Conservation (phyloP, 2,888 invertebrate genomes). For the Cremastinae sp. region DNA sequence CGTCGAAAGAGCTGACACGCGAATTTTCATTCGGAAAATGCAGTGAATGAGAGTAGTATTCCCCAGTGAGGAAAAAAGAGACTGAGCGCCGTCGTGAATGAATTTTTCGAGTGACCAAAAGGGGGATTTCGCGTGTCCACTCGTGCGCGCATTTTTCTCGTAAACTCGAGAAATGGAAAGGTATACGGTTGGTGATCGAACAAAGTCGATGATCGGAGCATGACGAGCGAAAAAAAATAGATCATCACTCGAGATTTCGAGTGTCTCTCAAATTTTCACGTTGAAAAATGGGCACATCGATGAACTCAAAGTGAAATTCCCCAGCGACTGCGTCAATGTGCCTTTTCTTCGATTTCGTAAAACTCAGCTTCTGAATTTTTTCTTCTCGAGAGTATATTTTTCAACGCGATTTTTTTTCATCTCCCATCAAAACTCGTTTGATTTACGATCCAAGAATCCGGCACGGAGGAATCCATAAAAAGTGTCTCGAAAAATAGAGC, state of each 20-base stretch:
- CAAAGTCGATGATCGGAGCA: too few species aligned
- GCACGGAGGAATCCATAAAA: background rate
- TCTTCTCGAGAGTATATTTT: background rate
- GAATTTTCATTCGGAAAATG: too few species aligned
- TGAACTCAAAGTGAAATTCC: conserved; percentile 48
- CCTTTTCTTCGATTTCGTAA: too few species aligned
- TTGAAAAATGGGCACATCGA: conserved; percentile 31
- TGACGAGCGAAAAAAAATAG: too few species aligned
- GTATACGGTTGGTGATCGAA: too few species aligned
- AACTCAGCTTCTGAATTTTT: too few species aligned
- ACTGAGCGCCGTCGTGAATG: too few species aligned
- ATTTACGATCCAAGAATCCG: background rate
- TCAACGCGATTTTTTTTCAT: conserved; percentile 11
- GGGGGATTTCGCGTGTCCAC: background rate
- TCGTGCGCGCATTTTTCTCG: background rate
- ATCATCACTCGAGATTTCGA: background rate
- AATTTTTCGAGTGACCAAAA: conserved; percentile 13
- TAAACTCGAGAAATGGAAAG: too few species aligned
- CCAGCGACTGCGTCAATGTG: conserved; percentile 27
- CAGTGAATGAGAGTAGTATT: too few species aligned
- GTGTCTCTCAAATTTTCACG: conserved; percentile 11
- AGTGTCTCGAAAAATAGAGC: background rate
- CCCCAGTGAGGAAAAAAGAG: background rate
- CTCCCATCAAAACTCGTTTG: conserved; percentile 23
- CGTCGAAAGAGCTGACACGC: too few species aligned